Evolutionary conservation across 2,797 vertebrate species (phyloP).

Genomic region (Trachurus trachurus): DNA sequence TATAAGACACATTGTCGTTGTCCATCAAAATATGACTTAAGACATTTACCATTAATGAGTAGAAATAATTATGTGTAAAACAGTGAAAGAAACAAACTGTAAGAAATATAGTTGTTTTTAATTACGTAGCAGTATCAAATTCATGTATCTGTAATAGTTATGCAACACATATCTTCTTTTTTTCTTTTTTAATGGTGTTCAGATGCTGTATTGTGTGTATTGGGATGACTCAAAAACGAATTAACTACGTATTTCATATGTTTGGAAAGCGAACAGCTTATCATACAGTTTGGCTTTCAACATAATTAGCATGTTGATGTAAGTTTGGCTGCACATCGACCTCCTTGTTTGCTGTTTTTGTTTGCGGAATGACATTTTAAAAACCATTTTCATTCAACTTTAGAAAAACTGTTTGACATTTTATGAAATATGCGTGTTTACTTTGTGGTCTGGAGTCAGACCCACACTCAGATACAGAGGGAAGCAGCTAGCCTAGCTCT

Average conservation of each 20-base stretch:
- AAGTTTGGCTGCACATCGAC: background rate
- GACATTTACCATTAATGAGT: constrained; percentile 61
- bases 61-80: constrained; percentile 56
- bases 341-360: background rate
- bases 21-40: constrained; percentile 66
- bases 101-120: constrained; percentile 68
- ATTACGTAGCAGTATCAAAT: constrained; percentile 67
- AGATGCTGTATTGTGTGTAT: constrained; percentile 29
- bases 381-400: background rate
- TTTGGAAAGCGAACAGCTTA: constrained; percentile 17
- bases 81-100: constrained; percentile 55
- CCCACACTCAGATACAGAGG: background rate
- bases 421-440: background rate
- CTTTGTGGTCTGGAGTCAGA: background rate
- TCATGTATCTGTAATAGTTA: constrained; percentile 50
- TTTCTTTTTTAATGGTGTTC: constrained; percentile 25
- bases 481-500: background rate
- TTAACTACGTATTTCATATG: background rate
- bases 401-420: background rate
- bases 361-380: background rate
- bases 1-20: constrained; percentile 56
- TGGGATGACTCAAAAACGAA: background rate
- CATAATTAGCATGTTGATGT: background rate
- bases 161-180: constrained; percentile 44
- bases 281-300: background rate